A percentile compares a stretch with the other conserved stretches of the same genome.
Conservation (phyloP, 2,797 vertebrate species). For the Argyrosomus regius region DNA sequence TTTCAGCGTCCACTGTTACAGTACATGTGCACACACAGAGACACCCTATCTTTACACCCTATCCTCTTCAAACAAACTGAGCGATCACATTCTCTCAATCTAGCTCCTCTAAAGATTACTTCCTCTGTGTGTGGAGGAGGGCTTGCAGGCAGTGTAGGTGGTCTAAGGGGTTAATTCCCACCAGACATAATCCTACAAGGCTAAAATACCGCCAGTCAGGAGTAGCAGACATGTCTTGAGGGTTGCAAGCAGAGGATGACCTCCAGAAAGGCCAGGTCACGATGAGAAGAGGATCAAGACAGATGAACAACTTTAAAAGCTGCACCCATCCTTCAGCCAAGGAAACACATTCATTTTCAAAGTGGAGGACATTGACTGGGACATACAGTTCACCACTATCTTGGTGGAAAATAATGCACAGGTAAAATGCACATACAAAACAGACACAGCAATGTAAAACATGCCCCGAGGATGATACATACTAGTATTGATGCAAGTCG, state of each 20-base stretch:
- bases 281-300: conserved; percentile 57
- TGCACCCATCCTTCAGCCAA: conserved; percentile 47
- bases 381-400: neutral
- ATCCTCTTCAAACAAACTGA: conserved; percentile 71
- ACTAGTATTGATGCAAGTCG: conserved; percentile 84
- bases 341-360: conserved; percentile 21
- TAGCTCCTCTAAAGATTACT: conserved; percentile 59
- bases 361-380: neutral
- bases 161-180: conserved; percentile 77
- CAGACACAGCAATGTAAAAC: conserved; percentile 30
- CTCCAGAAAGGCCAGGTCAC: conserved; percentile 61
- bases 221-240: conserved; percentile 64
- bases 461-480: conserved; percentile 65
- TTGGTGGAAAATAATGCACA: neutral
- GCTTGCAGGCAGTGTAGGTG: conserved; percentile 67
- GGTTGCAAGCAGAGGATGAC: conserved; percentile 63
- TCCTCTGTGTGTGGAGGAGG: conserved; percentile 64
- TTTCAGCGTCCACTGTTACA: conserved; percentile 4
- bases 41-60: conserved; percentile 55
- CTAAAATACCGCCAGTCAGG: conserved; percentile 60
- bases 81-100: conserved; percentile 64
- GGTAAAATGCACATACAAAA: conserved; percentile 5
- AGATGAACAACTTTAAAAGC: conserved; percentile 53
- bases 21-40: conserved; percentile 24
- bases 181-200: conserved; percentile 74